Evolutionary conservation across 2,797 vertebrate species (phyloP).

Genomic region (Clarias platycephalus): DNA sequence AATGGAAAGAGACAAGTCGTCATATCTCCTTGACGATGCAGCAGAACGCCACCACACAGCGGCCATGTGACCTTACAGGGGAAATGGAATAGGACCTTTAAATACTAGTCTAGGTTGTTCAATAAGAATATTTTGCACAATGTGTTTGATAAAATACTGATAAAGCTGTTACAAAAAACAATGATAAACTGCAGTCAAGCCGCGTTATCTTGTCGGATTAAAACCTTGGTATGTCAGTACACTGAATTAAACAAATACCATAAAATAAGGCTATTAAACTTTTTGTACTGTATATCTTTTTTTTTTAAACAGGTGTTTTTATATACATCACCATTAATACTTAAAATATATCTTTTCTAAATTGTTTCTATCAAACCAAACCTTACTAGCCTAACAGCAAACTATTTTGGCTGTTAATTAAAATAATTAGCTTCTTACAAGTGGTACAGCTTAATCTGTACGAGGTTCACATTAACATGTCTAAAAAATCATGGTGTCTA

Average conservation of each 20-base stretch:
- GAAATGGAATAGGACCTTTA: constrained; percentile 24
- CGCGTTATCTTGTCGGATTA: constrained; percentile 29
- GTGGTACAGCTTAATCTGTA: background rate
- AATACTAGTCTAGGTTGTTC: constrained; percentile 36
- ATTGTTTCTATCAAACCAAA: background rate
- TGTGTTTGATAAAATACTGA: constrained; percentile 13
- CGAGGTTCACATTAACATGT: background rate
- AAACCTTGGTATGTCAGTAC: constrained; percentile 34
- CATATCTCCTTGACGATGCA: background rate
- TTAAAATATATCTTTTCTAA: background rate
- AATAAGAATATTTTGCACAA: constrained; percentile 24
- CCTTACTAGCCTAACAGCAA: background rate
- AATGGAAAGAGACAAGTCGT: background rate
- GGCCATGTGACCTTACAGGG: background rate
- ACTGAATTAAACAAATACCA: constrained; percentile 7
- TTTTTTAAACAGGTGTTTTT: constrained; percentile 8
- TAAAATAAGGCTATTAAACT: constrained; percentile 16
- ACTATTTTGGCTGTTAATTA: background rate
- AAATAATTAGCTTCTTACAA: background rate
- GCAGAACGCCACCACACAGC: background rate
- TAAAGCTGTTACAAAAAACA: constrained; percentile 24
- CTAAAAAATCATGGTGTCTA: background rate
- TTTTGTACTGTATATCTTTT: background rate
- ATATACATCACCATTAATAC: background rate
- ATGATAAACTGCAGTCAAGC: constrained; percentile 2